A percentile compares a stretch with the other conserved stretches of the same genome.
Evolutionary conservation across 2,797 vertebrate genomes (phyloP).

Genomic region (Onychomys arenicola): DNA sequence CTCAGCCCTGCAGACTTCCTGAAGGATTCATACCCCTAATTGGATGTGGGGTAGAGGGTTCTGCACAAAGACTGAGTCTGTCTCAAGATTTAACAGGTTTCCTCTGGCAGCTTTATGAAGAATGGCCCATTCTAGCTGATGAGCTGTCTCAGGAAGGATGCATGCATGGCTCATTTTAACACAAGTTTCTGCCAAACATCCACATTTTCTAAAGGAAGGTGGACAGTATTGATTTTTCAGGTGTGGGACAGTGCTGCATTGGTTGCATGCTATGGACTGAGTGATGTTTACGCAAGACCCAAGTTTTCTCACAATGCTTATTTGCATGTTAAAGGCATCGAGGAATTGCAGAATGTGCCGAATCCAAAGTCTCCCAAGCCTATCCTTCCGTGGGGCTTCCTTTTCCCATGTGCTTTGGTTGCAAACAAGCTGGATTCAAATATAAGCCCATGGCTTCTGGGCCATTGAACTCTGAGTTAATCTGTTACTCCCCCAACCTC

Average conservation of each 20-base stretch:
- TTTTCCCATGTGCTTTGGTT: neutral
- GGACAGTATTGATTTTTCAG: neutral
- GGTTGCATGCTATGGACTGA: neutral
- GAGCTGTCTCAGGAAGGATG: neutral
- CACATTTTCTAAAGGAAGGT: neutral
- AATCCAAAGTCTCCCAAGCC: neutral
- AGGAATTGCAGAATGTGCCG: neutral
- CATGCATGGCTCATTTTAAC: neutral
- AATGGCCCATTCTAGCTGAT: neutral
- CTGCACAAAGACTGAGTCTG: neutral
- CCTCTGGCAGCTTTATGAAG: neutral
- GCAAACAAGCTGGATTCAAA: constrained; percentile 35
- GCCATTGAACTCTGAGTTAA: constrained; percentile 50
- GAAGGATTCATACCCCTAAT: neutral
- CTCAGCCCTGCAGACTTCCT: neutral
- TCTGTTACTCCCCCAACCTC: constrained; percentile 45
- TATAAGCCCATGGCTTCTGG: neutral
- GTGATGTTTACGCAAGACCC: neutral
- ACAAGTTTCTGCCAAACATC: neutral
- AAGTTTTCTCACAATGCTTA: neutral
- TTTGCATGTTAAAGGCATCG: constrained; percentile 8
- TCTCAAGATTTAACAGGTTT: neutral
- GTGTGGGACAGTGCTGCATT: neutral
- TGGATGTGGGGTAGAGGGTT: neutral
- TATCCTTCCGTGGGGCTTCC: neutral